phyloP scores from a whole-genome alignment of 1,140 invertebrate species.

The Cheumatopsyche charites region DNA sequence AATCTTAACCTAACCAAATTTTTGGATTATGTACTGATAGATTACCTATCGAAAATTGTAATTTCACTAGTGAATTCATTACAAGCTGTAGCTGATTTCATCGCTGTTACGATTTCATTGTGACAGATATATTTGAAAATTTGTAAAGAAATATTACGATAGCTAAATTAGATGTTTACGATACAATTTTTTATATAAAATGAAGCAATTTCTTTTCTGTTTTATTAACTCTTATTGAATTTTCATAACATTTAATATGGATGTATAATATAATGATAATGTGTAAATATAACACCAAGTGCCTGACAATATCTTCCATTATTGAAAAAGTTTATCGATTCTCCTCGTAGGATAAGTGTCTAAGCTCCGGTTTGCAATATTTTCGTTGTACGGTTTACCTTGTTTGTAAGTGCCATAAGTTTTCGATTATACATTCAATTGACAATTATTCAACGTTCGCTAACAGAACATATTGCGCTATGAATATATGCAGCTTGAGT shows the following conservation, averaged over 20 bases:
- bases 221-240: background rate
- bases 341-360: background rate
- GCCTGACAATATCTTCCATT: slow-evolving; percentile 45
- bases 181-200: background rate
- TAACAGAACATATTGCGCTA: slow-evolving; percentile 11
- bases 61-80: no score
- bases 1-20: no score
- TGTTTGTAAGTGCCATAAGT: slow-evolving; percentile 13
- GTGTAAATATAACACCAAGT: slow-evolving; percentile 48
- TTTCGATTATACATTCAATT: slow-evolving; percentile 1
- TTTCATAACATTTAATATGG: slow-evolving; percentile 4
- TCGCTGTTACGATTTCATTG: no score
- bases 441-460: slow-evolving; percentile 3
- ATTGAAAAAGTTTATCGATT: slow-evolving; percentile 12
- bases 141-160: no score
- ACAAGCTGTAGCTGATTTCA: no score
- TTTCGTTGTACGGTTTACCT: no score
- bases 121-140: no score
- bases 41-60: no score
- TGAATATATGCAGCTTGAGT: slow-evolving; percentile 3
- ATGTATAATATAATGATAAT: slow-evolving; percentile 10
- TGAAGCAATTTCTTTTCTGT: background rate
- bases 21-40: no score
- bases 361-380: background rate
- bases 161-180: background rate